These are phyloP conservation scores for Apodemia mormo DNA, from an alignment of 2,888 invertebrate genomes.

Conservation along the genomic window DNA sequence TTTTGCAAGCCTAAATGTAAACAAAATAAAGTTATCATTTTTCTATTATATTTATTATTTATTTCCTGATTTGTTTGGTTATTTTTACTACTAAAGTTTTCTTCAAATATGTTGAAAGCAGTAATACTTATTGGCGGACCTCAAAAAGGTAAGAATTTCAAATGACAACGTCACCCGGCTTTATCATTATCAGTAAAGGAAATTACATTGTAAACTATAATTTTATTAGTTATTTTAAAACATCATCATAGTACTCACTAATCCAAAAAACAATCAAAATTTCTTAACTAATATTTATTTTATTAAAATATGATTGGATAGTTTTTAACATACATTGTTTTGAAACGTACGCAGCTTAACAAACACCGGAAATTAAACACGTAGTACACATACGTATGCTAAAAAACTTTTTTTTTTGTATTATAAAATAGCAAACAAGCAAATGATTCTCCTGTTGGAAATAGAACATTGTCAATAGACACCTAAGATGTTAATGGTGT, in stretches of 20 bases:
- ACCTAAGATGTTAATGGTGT: too few relatives aligned
- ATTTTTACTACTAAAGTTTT: background rate
- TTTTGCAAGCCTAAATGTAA: background rate
- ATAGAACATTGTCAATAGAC: too few relatives aligned
- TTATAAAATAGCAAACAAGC: too few relatives aligned
- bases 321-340: too few relatives aligned
- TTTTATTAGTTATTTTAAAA: background rate
- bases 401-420: too few relatives aligned
- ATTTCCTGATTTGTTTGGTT: background rate
- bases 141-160: slow-evolving; percentile 88
- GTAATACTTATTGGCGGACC: slow-evolving; percentile 97
- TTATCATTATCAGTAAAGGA: slow-evolving; percentile 18
- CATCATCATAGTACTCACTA: background rate
- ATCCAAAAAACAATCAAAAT: background rate
- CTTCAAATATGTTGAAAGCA: slow-evolving; percentile 86
- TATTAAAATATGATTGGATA: too few relatives aligned
- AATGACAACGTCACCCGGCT: slow-evolving; percentile 53
- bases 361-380: too few relatives aligned
- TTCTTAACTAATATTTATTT: too few relatives aligned
- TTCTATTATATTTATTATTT: background rate
- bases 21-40: background rate
- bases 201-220: background rate
- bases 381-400: too few relatives aligned
- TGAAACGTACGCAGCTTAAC: too few relatives aligned
- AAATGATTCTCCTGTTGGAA: too few relatives aligned